phyloP scores from a whole-genome alignment of 1,140 invertebrate species.

The Ectropis grisescens region DNA sequence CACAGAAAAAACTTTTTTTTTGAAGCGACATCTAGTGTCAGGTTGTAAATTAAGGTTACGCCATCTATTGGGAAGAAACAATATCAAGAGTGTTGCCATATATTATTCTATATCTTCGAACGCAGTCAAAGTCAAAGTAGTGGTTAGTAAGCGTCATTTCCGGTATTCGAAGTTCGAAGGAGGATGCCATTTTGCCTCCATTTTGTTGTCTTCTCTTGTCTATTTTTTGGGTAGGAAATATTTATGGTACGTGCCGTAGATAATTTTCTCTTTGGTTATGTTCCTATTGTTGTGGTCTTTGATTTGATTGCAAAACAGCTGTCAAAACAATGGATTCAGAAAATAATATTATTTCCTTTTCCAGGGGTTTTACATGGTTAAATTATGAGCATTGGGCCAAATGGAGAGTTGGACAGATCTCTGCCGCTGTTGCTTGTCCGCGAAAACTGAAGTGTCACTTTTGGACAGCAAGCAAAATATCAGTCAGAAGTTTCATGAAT shows the following conservation, averaged over 20 bases:
- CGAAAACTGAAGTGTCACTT: slow-evolving; percentile 46
- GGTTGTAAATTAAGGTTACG: too few relatives aligned
- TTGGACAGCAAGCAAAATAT: slow-evolving; percentile 39
- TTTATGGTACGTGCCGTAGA: slow-evolving; percentile 69
- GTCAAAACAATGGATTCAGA: slow-evolving; percentile 51
- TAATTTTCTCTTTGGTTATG: slow-evolving; percentile 67
- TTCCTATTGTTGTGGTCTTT: slow-evolving; percentile 52
- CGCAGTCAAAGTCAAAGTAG: too few relatives aligned
- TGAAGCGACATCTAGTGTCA: too few relatives aligned
- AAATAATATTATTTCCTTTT: slow-evolving; percentile 29
- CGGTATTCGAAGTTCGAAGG: too few relatives aligned
- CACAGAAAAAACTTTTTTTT: too few relatives aligned
- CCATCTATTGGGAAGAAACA: too few relatives aligned
- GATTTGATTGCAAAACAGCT: slow-evolving; percentile 27
- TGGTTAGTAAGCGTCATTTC: too few relatives aligned
- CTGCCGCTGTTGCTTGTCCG: slow-evolving; percentile 57
- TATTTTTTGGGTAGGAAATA: slow-evolving; percentile 61
- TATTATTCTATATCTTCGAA: too few relatives aligned
- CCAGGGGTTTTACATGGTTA: slow-evolving; percentile 36
- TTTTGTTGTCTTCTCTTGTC: slow-evolving; percentile 56
- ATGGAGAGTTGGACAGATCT: slow-evolving; percentile 62
- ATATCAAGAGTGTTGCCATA: too few relatives aligned
- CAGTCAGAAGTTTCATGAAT: slow-evolving; percentile 48
- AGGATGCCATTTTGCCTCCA: slow-evolving; percentile 43
- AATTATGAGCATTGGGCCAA: slow-evolving; percentile 39